Conservation (phyloP, 2,113 vertebrate genomes). For the Morone saxatilis region DNA sequence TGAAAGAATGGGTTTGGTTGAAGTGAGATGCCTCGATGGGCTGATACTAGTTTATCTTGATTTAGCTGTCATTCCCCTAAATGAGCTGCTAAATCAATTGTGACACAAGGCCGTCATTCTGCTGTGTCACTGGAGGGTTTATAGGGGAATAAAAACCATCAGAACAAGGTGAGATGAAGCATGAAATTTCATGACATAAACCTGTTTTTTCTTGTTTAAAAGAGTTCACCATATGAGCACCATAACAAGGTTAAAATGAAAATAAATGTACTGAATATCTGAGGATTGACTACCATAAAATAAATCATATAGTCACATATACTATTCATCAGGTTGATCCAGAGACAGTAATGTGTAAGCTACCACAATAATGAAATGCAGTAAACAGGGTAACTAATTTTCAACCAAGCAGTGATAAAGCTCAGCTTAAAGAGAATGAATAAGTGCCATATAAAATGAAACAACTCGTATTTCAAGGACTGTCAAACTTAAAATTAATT, state of each 20-base stretch:
- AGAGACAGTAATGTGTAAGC: slow-evolving; percentile 17
- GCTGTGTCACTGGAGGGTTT: slow-evolving; percentile 75
- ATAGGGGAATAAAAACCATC: slow-evolving; percentile 67
- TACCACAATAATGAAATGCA: slow-evolving; percentile 34
- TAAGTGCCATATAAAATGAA: slow-evolving; percentile 12
- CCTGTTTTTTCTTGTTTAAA: slow-evolving; percentile 20
- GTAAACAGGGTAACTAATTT: slow-evolving; percentile 40
- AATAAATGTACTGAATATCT: slow-evolving; percentile 2
- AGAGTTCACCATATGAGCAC: neutral
- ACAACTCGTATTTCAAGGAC: slow-evolving; percentile 24
- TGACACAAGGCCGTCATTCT: slow-evolving; percentile 77
- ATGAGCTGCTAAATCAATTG: slow-evolving; percentile 84
- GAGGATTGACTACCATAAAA: neutral
- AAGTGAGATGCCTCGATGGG: slow-evolving; percentile 62
- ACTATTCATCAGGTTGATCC: slow-evolving; percentile 12
- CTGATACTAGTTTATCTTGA: slow-evolving; percentile 83
- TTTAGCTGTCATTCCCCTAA: slow-evolving; percentile 82
- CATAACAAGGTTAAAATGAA: slow-evolving; percentile 2
- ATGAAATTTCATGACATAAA: slow-evolving; percentile 66
- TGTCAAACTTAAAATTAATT: slow-evolving; percentile 26
- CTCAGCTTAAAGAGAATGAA: slow-evolving; percentile 19
- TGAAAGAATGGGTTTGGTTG: slow-evolving; percentile 69
- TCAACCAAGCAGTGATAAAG: slow-evolving; percentile 45
- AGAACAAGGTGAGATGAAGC: slow-evolving; percentile 71
- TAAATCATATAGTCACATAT: neutral